Percentiles rank a stretch among this genome's conserved stretches.
Evolutionary conservation across 2,797 vertebrate genomes (phyloP).

Genomic region (Rhyacichthys aspro): DNA sequence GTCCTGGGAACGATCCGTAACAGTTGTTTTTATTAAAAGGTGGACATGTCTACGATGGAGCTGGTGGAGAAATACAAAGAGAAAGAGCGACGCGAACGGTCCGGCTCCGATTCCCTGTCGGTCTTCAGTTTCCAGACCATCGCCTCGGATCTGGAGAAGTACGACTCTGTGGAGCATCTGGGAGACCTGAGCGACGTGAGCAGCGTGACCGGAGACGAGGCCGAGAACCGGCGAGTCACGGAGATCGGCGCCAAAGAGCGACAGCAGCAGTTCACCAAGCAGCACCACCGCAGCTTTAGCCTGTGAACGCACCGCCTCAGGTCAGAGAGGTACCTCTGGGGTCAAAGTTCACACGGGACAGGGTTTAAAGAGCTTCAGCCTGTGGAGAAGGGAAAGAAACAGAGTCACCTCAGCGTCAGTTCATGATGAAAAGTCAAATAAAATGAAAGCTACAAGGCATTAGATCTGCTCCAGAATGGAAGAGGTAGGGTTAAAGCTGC

Average conservation of each 20-base stretch:
- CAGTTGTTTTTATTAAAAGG: too few species aligned
- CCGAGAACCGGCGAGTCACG: constrained; percentile 56
- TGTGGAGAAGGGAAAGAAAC: too few species aligned
- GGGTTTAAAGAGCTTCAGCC: too few species aligned
- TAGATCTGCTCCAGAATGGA: too few species aligned
- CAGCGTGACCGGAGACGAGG: constrained; percentile 70
- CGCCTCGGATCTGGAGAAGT: constrained; percentile 92
- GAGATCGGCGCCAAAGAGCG: constrained; percentile 41
- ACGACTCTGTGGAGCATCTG: constrained; percentile 91
- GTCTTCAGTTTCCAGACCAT: constrained; percentile 92
- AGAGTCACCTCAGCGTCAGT: too few species aligned
- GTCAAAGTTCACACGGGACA: too few species aligned
- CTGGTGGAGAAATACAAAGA: constrained; percentile 75
- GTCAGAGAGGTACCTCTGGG: too few species aligned
- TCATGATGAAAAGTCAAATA: too few species aligned
- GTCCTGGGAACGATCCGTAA: too few species aligned
- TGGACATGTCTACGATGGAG: constrained; percentile 60
- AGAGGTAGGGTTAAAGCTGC: too few species aligned
- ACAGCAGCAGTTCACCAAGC: constrained; percentile 71
- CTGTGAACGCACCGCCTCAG: constrained; percentile 77
- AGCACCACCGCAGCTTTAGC: constrained; percentile 83
- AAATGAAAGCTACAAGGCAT: too few species aligned
- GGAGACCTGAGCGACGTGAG: constrained; percentile 84
- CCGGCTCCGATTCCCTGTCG: constrained; percentile 85
- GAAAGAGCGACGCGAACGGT: constrained; percentile 67